Evolutionary conservation across 2,888 invertebrate species (phyloP), one percentile per base, ranked within the genome.

Genomic region (Falcaria lacertinaria): DNA sequence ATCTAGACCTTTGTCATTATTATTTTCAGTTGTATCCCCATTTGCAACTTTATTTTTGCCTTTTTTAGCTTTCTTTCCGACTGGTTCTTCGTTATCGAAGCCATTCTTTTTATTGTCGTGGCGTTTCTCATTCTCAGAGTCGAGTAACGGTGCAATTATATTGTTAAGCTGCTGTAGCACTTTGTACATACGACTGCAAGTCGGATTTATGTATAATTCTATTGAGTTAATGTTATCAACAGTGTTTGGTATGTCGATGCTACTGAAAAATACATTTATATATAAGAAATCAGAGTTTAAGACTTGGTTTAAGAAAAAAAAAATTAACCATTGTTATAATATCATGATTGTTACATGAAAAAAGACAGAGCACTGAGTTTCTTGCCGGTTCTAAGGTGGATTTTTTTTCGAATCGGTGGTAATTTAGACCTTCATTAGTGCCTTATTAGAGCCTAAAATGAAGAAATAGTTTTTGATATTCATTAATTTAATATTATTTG

Each of bases 101-200:
- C 54, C 59, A 45, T 62, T 66, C 25, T 39, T 33, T 28, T 51
- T 44, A 15, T 43, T 19, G 0, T 48, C 45, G 25, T 57, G 52
- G 8, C 44, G 41, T 2, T 43, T 41, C 0, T 58, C 15, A 1
- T 45, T 47, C 22, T 50, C 47, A 0, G 41, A 37, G 15, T 49
- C 50, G 0, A 52, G 25, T 1, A 78, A 44, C 0, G 80, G 77
- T 0, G 61, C 55, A 4, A 83, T 52, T 1, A 74, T 58, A 43
- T 69, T 68, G 0, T 58, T 51, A 7, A 86, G 52, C 2, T 74
- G 66, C 37, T 71, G 57, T 8, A 83, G 55, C 0, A 70, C 72
- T 54, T 73, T 74, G 47, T 69, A 64, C n/a, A 81, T 63, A 52
- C 81, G 82, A 17, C 57, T 65, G 1, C 65, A 57, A 0, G 28